phyloP scores from a whole-genome alignment of 1,140 invertebrate species.

The Paraescarpia echinospica region DNA sequence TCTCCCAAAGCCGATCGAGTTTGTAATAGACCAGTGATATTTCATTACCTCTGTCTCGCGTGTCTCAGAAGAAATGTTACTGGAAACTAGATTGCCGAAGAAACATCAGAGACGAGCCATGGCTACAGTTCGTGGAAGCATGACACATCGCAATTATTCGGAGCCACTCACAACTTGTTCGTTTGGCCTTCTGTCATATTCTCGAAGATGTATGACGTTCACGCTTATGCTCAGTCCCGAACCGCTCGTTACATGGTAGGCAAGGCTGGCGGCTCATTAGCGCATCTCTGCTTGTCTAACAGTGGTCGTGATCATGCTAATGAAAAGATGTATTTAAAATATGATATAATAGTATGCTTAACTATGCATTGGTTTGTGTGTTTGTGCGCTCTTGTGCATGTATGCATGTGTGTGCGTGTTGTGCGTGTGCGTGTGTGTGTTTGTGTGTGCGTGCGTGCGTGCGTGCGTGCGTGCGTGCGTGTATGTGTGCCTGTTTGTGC shows the following conservation, averaged over 20 bases:
- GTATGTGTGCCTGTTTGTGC: neutral
- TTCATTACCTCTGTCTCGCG: neutral
- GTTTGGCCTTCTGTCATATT: neutral
- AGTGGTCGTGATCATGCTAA: neutral
- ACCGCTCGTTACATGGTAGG: neutral
- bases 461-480: too few relatives aligned
- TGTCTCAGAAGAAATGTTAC: neutral
- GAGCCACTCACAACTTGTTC: neutral
- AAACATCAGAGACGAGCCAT: neutral
- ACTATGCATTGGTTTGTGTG: neutral
- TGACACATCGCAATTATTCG: neutral
- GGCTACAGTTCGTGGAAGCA: neutral
- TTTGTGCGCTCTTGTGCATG: neutral
- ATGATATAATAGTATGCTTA: neutral
- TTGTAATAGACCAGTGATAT: neutral
- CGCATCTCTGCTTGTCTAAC: neutral
- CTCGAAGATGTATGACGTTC: neutral
- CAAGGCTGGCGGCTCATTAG: neutral
- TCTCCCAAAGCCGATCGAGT: neutral
- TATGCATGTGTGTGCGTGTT: neutral
- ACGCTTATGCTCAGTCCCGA: neutral
- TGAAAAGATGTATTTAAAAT: neutral
- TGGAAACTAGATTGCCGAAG: constrained; percentile 4
- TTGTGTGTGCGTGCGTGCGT: too few relatives aligned
- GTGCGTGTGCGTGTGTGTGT: neutral